A percentile compares a stretch with the other conserved stretches of the same genome.
phyloP scores from a whole-genome alignment of 2,113 vertebrate genomes.

The Trichechus manatus region DNA sequence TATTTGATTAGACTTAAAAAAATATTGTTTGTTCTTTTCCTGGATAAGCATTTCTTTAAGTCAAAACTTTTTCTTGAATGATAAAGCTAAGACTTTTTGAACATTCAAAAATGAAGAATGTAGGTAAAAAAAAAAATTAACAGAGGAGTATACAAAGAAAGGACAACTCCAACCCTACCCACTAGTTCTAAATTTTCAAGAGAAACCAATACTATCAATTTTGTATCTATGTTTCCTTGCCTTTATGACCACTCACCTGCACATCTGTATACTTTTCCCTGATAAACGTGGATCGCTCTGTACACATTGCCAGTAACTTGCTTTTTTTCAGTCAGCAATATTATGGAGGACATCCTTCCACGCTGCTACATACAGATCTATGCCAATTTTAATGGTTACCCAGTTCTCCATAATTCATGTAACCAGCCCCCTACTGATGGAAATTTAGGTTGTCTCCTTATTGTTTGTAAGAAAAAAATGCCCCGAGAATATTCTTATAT shows the following conservation, averaged over 20 bases:
- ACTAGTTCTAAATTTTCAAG: background rate
- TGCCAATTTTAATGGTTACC: background rate
- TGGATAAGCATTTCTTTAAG: background rate
- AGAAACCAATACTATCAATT: background rate
- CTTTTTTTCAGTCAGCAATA: background rate
- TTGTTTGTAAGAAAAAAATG: background rate
- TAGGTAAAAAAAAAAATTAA: conserved; percentile 15
- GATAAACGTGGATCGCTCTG: background rate
- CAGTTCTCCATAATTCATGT: background rate
- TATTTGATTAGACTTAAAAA: conserved; percentile 13
- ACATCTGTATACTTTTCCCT: background rate
- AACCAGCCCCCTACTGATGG: background rate
- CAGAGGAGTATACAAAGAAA: background rate
- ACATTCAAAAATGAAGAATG: background rate
- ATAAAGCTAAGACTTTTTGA: background rate
- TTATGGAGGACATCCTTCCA: background rate
- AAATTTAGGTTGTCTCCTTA: background rate
- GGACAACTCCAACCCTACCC: background rate
- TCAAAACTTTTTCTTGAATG: background rate
- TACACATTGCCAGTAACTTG: background rate
- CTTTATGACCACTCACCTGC: background rate
- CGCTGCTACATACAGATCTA: fast-evolving
- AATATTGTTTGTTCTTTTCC: background rate
- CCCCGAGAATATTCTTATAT: background rate
- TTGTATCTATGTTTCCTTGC: background rate